phyloP scores from a whole-genome alignment of 2,888 invertebrate genomes.

The Chymomyza fuscimana region DNA sequence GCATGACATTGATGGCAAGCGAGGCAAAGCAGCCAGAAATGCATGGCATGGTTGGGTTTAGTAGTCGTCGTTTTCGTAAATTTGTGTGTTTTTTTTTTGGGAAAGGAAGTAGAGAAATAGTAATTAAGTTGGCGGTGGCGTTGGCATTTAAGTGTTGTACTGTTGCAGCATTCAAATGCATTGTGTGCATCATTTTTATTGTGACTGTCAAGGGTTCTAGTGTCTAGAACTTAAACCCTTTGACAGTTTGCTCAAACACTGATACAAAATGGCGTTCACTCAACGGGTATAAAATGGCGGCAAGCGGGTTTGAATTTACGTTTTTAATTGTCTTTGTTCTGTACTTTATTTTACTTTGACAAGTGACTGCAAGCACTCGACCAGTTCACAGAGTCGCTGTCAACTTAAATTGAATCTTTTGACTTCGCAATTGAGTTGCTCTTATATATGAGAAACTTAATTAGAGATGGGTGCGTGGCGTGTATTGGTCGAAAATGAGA shows the following conservation, averaged over 20 bases:
- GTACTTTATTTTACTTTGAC: conserved; percentile 15
- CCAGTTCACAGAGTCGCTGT: background rate
- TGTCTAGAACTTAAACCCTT: background rate
- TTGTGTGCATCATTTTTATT: conserved; percentile 30
- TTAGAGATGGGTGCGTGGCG: conserved; percentile 25
- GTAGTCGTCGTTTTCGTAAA: conserved; percentile 22
- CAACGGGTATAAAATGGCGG: background rate
- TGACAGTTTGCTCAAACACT: background rate
- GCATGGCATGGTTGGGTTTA: conserved; percentile 8
- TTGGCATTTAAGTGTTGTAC: conserved; percentile 43
- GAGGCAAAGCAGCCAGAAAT: background rate
- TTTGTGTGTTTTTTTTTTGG: conserved; percentile 9
- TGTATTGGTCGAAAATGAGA: background rate
- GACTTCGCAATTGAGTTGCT: conserved; percentile 24
- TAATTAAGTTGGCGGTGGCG: conserved; percentile 69
- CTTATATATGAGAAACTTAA: conserved; percentile 18
- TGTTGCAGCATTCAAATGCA: conserved; percentile 37
- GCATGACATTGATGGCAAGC: conserved; percentile 16
- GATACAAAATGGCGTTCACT: background rate
- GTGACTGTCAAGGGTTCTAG: background rate
- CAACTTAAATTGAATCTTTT: background rate
- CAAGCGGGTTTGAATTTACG: conserved; percentile 11
- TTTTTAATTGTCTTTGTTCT: conserved; percentile 48
- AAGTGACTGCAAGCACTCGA: conserved; percentile 43
- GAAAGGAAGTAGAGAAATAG: conserved; percentile 55